phyloP scores from a whole-genome alignment of 2,888 invertebrate species.

The Anarsia innoxiella region DNA sequence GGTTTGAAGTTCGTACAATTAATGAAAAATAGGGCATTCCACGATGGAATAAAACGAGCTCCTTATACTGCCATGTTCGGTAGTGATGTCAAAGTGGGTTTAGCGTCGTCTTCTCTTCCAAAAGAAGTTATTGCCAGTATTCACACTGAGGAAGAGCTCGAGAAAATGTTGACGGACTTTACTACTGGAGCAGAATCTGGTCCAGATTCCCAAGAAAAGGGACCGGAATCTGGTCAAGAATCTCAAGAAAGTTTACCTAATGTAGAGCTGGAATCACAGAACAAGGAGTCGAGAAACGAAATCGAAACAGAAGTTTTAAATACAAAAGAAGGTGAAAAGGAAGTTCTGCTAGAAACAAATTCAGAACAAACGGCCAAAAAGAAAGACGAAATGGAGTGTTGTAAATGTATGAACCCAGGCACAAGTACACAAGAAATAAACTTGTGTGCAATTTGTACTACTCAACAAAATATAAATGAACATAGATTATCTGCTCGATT shows the following conservation, averaged over 20 bases:
- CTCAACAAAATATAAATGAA: conserved; percentile 3
- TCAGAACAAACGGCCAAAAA: not conserved
- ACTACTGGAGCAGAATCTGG: conserved; percentile 6
- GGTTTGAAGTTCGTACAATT: conserved; percentile 35
- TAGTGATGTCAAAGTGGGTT: conserved; percentile 5
- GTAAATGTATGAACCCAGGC: not conserved
- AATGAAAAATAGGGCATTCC: conserved; percentile 7
- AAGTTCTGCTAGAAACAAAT: conserved; percentile 4
- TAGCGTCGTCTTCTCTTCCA: conserved; percentile 1
- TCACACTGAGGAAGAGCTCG: conserved; percentile 8
- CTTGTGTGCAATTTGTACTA: conserved; percentile 4
- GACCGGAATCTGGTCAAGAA: conserved; percentile 4
- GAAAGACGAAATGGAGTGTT: not conserved
- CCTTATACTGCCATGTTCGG: conserved; percentile 6
- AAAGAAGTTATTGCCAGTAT: conserved; percentile 6
- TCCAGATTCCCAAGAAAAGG: conserved; percentile 6
- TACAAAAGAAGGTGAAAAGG: conserved; percentile 4
- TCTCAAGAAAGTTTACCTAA: conserved; percentile 1
- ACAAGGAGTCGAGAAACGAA: conserved; percentile 1
- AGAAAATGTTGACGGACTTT: conserved; percentile 5
- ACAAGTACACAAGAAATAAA: conserved; percentile 1
- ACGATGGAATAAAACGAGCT: conserved; percentile 9
- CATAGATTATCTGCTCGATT: not conserved
- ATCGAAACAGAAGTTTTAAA: conserved; percentile 4
- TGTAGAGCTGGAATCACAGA: conserved; percentile 7